Evolutionary conservation across 2,113 vertebrate species (phyloP).

Genomic region (Scortum barcoo): DNA sequence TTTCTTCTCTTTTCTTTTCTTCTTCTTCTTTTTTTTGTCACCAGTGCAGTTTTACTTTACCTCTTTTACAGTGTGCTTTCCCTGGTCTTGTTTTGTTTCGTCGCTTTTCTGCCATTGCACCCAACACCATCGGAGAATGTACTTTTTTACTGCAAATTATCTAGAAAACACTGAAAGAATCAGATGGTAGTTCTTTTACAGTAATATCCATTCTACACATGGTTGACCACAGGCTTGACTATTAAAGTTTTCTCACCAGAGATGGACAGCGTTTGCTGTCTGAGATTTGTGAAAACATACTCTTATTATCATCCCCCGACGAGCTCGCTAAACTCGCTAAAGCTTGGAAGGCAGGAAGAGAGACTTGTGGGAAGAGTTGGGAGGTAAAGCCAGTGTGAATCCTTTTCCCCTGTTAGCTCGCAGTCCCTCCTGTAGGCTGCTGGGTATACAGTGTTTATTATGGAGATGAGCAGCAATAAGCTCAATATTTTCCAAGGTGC

Average conservation of each 20-base stretch:
- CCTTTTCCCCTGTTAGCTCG: constrained; percentile 65
- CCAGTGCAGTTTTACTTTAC: constrained; percentile 34
- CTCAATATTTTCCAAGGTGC: constrained; percentile 76
- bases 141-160: neutral
- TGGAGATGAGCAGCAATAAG: constrained; percentile 84
- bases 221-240: constrained; percentile 30
- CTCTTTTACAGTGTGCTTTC: constrained; percentile 11
- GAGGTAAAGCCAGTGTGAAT: constrained; percentile 69
- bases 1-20: neutral
- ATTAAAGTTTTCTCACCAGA: constrained; percentile 42
- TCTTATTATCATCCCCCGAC: constrained; percentile 36
- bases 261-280: constrained; percentile 40
- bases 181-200: neutral
- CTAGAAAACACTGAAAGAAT: neutral
- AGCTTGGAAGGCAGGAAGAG: constrained; percentile 54
- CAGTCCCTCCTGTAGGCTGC: constrained; percentile 58
- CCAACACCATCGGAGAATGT: neutral
- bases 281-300: constrained; percentile 44
- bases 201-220: constrained; percentile 3
- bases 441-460: constrained; percentile 80
- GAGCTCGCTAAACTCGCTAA: constrained; percentile 59
- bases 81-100: constrained; percentile 13
- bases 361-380: constrained; percentile 62
- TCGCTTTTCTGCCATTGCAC: constrained; percentile 3
- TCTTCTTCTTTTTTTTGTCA: constrained; percentile 34